Conservation (phyloP, 2,888 invertebrate genomes). For the Meliscaeva auricollis region DNA sequence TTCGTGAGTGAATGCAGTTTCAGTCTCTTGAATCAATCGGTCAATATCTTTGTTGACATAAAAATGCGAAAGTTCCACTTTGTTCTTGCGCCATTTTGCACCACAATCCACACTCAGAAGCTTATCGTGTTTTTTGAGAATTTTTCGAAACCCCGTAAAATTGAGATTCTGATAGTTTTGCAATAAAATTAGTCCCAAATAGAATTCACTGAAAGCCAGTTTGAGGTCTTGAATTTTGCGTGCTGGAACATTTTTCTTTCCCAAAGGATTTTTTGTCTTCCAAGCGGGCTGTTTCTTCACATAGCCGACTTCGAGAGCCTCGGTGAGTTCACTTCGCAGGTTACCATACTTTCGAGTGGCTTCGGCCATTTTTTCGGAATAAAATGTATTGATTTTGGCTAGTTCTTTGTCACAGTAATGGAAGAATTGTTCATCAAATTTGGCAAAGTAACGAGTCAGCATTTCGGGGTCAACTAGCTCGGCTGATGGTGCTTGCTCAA, state of each 20-base stretch:
- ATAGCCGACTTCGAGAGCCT: constrained; percentile 84
- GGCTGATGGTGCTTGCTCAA: constrained; percentile 91
- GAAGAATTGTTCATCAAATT: constrained; percentile 94
- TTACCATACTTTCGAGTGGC: constrained; percentile 92
- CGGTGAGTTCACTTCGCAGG: constrained; percentile 89
- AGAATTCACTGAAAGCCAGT: constrained; percentile 95
- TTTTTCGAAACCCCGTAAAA: constrained; percentile 95
- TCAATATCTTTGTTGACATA: constrained; percentile 94
- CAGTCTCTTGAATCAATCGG: constrained; percentile 92
- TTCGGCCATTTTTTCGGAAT: constrained; percentile 95
- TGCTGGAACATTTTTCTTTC: constrained; percentile 85
- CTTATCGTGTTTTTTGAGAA: constrained; percentile 96
- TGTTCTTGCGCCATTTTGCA: constrained; percentile 90
- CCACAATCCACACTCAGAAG: constrained; percentile 89
- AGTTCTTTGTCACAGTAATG: constrained; percentile 93
- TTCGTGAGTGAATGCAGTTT: constrained; percentile 88
- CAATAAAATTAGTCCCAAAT: constrained; percentile 92
- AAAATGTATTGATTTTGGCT: constrained; percentile 95
- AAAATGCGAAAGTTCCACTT: constrained; percentile 93
- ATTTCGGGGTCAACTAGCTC: constrained; percentile 90
- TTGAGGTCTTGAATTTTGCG: constrained; percentile 92
- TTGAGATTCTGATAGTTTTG: constrained; percentile 96
- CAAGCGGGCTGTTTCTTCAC: constrained; percentile 82
- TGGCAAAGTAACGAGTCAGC: constrained; percentile 89
- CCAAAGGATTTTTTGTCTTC: constrained; percentile 83